Evolutionary conservation across 1,140 invertebrate genomes (phyloP).

Genomic region (Hylyphantes graminicola): DNA sequence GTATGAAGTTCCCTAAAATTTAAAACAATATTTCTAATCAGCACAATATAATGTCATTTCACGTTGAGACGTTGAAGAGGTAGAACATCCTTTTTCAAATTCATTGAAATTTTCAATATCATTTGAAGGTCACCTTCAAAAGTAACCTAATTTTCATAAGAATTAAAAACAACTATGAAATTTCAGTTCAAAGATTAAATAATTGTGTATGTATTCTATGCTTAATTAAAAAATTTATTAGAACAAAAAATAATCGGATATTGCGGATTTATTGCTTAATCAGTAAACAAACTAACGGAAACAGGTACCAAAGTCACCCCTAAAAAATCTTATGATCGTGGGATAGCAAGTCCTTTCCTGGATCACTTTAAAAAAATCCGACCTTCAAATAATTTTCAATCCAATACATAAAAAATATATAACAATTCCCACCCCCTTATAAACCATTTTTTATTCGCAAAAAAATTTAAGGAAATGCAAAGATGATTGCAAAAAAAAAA

Average conservation of each 20-base stretch:
- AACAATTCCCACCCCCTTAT: conserved; percentile 12
- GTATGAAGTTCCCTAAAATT: too few species aligned
- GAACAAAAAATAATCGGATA: too few species aligned
- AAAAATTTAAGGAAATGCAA: conserved; percentile 26
- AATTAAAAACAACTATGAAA: too few species aligned
- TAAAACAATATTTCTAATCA: too few species aligned
- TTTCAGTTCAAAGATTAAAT: too few species aligned
- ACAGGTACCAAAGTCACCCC: not conserved
- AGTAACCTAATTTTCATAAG: not conserved
- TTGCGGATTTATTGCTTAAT: too few species aligned
- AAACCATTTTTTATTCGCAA: conserved; percentile 23
- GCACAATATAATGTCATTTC: too few species aligned
- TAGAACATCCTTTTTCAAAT: too few species aligned
- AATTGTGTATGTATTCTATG: too few species aligned
- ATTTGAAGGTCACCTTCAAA: not conserved
- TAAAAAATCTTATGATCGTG: conserved; percentile 42
- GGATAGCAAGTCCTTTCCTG: conserved; percentile 21
- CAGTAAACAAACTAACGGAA: conserved; percentile 26
- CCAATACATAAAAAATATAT: conserved; percentile 27
- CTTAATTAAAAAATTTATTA: too few species aligned
- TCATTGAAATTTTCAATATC: too few species aligned
- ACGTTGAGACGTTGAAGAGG: too few species aligned
- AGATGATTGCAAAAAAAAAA: not conserved
- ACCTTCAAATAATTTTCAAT: conserved; percentile 48
- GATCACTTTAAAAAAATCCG: conserved; percentile 39